Evolutionary conservation across 2,113 vertebrate species (phyloP).

Genomic region (Brienomyrus brachyistius): DNA sequence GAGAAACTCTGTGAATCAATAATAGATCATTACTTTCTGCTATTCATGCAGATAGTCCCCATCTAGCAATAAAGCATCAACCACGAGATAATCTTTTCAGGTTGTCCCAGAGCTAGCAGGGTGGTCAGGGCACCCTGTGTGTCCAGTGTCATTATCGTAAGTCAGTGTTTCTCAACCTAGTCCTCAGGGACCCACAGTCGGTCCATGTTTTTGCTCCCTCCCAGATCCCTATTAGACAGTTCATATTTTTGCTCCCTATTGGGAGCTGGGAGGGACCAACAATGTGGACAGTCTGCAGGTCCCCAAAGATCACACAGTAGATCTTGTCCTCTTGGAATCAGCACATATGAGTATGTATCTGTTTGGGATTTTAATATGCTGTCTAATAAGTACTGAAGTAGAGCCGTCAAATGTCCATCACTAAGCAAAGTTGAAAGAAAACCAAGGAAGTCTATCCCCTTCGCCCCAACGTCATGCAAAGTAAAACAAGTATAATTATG

Average conservation of each 20-base stretch:
- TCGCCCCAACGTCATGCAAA: background rate
- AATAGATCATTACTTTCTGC: background rate
- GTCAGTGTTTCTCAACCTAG: background rate
- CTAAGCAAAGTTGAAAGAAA: background rate
- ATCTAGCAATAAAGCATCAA: background rate
- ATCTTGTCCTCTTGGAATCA: background rate
- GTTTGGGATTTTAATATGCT: background rate
- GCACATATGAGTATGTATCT: background rate
- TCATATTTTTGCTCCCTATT: too few species aligned
- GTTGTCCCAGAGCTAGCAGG: background rate
- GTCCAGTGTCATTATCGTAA: background rate
- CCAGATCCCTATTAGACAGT: background rate
- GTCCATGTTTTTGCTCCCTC: background rate
- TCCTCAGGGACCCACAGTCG: background rate
- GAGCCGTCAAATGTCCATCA: background rate
- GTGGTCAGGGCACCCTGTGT: background rate
- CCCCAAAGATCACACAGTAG: background rate
- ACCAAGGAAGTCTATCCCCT: background rate
- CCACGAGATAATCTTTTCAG: background rate
- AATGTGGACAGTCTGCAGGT: background rate
- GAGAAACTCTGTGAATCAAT: background rate
- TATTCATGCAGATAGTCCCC: background rate
- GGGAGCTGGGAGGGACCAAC: background rate
- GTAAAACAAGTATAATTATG: background rate
- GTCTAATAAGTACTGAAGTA: background rate